Evolutionary conservation across 2,888 invertebrate genomes (phyloP).

Genomic region (Drosophila phalerata): DNA sequence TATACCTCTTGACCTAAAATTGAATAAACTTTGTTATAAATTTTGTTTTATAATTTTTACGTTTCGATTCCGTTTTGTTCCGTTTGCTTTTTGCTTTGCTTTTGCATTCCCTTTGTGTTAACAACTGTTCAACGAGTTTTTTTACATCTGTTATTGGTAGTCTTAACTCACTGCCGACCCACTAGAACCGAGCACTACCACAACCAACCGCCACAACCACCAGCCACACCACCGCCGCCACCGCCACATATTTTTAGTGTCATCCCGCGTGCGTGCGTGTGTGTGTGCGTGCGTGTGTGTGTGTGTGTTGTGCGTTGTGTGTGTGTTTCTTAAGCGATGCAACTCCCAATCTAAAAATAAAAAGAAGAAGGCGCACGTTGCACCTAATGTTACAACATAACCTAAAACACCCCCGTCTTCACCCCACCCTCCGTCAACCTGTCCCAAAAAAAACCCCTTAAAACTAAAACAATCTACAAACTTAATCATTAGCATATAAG

Average conservation of each 20-base stretch:
- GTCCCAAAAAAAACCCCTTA: background rate
- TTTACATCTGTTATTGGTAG: slow-evolving; percentile 39
- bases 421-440: background rate
- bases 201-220: slow-evolving; percentile 11
- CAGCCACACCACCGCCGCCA: slow-evolving; percentile 12
- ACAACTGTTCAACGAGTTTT: slow-evolving; percentile 42
- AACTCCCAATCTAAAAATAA: background rate
- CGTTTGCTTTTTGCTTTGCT: slow-evolving; percentile 48
- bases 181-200: slow-evolving; percentile 31
- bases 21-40: slow-evolving; percentile 15
- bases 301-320: slow-evolving; percentile 23
- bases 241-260: slow-evolving; percentile 35
- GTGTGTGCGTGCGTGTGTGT: slow-evolving; percentile 26
- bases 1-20: slow-evolving; percentile 18
- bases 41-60: slow-evolving; percentile 10
- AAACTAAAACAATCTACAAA: slow-evolving; percentile 2
- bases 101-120: slow-evolving; percentile 48
- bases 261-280: slow-evolving; percentile 20
- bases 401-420: slow-evolving; percentile 12
- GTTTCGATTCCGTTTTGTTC: slow-evolving; percentile 36
- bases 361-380: slow-evolving; percentile 27
- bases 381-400: slow-evolving; percentile 25
- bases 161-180: slow-evolving; percentile 39
- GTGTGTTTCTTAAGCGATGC: slow-evolving; percentile 9
- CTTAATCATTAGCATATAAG: slow-evolving; percentile 65